phyloP scores from a whole-genome alignment of 1,140 invertebrate genomes.

The Conopomorpha cramerella region DNA sequence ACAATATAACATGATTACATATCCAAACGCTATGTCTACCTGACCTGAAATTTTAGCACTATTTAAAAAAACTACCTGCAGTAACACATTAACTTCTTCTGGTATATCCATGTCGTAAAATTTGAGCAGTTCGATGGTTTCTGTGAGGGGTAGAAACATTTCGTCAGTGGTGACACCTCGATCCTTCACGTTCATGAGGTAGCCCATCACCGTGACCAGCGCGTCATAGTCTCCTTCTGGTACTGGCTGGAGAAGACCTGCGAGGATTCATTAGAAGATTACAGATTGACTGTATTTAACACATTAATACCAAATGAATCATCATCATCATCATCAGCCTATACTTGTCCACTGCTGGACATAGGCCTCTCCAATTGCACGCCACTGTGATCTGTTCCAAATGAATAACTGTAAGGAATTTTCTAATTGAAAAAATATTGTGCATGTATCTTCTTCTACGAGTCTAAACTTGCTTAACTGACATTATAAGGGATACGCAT shows the following conservation, averaged over 20 bases:
- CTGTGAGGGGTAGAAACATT: constrained; percentile 93
- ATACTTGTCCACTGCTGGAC: no score
- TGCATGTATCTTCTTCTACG: no score
- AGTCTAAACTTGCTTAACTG: no score
- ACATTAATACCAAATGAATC: no score
- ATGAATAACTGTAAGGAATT: no score
- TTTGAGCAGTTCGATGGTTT: constrained; percentile 83
- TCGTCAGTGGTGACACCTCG: constrained; percentile 78
- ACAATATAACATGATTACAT: no score
- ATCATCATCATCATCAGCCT: no score
- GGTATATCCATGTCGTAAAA: constrained; percentile 88
- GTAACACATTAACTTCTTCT: constrained; percentile 82
- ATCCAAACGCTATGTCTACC: background rate
- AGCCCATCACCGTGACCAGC: constrained; percentile 83
- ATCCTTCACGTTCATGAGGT: constrained; percentile 81
- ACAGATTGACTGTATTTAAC: no score
- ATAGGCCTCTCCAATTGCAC: no score
- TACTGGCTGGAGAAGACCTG: constrained; percentile 72
- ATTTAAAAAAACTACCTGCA: constrained; percentile 55
- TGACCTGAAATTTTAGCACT: background rate
- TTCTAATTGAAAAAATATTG: no score
- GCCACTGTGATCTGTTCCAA: no score
- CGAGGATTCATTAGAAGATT: constrained; percentile 2
- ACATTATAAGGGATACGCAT: no score
- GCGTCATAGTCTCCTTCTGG: constrained; percentile 79